phyloP scores from a whole-genome alignment of 2,113 vertebrate genomes.

The Syrrhaptes paradoxus region DNA sequence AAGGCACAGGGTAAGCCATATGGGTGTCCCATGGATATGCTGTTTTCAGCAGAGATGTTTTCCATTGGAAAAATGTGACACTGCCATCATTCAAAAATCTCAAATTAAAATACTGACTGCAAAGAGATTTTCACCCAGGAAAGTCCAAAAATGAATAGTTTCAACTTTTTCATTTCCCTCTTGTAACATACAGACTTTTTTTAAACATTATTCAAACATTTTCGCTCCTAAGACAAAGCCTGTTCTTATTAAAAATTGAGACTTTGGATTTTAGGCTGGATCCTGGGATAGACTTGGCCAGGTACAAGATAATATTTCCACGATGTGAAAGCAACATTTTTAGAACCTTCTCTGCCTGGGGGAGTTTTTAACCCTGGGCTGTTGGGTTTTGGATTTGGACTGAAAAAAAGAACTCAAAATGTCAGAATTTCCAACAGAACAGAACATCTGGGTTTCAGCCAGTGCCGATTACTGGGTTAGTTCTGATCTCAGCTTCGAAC shows the following conservation, averaged over 20 bases:
- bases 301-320: not conserved
- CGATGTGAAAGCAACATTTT: not conserved
- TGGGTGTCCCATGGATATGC: fast-evolving
- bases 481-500: not conserved
- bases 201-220: not conserved
- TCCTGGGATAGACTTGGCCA: not conserved
- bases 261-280: not conserved
- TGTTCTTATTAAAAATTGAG: not conserved
- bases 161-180: not conserved
- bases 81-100: not conserved
- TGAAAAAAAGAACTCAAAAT: not conserved
- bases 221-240: not conserved
- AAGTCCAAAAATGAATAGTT: not conserved
- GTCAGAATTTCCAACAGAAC: not conserved
- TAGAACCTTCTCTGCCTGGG: not conserved
- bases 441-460: not conserved
- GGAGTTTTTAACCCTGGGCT: not conserved
- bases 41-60: not conserved
- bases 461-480: not conserved
- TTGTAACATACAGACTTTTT: not conserved
- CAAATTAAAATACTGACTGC: not conserved
- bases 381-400: not conserved
- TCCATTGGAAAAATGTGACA: fast-evolving
- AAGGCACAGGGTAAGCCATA: not conserved
- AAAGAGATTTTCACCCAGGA: not conserved